Evolutionary conservation across 1,140 invertebrate genomes (phyloP).

Genomic region (Anastrepha obliqua): DNA sequence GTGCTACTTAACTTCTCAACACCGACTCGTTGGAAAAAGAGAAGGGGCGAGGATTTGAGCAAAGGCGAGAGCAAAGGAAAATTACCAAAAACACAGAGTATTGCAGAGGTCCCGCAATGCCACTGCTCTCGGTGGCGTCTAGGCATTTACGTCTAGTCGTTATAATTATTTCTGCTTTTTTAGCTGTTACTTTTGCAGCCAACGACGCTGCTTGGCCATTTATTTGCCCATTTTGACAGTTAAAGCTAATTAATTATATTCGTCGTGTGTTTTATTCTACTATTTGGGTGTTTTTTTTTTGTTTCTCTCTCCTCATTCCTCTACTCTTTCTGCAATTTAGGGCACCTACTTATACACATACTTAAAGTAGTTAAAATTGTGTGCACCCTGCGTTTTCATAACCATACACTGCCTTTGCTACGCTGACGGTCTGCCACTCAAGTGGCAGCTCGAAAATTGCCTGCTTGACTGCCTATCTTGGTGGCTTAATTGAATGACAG

Average conservation of each 20-base stretch:
- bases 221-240: conserved; percentile 31
- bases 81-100: neutral
- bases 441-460: conserved; percentile 30
- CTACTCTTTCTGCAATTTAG: neutral
- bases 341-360: neutral
- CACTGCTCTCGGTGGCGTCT: neutral
- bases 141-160: neutral
- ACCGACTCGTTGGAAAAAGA: neutral
- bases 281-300: neutral
- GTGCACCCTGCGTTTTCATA: neutral
- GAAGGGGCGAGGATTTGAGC: neutral
- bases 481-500: conserved; percentile 34
- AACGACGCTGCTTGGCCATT: neutral
- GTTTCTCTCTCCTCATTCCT: neutral
- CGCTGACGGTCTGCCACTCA: neutral
- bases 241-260: conserved; percentile 47
- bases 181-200: neutral
- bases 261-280: neutral
- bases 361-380: neutral
- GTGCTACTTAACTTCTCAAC: conserved; percentile 11
- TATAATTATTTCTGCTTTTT: neutral
- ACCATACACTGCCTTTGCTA: neutral
- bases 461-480: conserved; percentile 32
- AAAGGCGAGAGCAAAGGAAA: neutral
- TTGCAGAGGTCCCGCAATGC: neutral